These are phyloP conservation scores for Cavia porcellus DNA, from an alignment of 2,113 vertebrate genomes.

Conservation along the genomic window DNA sequence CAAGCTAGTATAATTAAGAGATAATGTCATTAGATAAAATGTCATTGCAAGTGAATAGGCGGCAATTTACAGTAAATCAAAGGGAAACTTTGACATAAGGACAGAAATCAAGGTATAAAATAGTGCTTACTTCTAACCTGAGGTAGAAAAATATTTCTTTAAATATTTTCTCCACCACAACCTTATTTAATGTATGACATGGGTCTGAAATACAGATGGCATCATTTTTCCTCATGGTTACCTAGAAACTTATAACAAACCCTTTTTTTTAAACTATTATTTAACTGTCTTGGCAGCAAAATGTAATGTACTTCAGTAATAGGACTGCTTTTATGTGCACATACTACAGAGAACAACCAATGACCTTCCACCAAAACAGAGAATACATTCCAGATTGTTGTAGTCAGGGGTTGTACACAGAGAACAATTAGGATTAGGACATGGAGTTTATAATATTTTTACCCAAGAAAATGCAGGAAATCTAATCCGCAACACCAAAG, in stretches of 20 bases:
- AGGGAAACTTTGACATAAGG: conserved; percentile 73
- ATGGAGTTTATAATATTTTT: too few relatives aligned
- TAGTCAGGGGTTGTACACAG: too few relatives aligned
- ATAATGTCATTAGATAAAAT: conserved; percentile 77
- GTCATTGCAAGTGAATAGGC: conserved; percentile 71
- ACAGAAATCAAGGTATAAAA: conserved; percentile 79
- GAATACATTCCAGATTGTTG: background rate
- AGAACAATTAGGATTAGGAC: too few relatives aligned
- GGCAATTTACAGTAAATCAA: conserved; percentile 66
- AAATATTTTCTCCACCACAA: conserved; percentile 73
- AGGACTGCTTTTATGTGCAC: background rate
- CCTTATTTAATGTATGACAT: conserved; percentile 70
- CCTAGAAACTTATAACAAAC: background rate
- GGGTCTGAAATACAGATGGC: conserved; percentile 38
- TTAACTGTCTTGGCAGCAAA: background rate
- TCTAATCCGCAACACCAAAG: too few relatives aligned
- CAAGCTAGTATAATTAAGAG: conserved; percentile 80
- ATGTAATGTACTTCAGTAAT: conserved; percentile 15
- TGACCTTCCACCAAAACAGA: background rate
- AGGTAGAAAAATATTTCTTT: conserved; percentile 1
- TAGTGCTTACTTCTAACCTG: conserved; percentile 72
- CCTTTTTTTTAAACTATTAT: background rate
- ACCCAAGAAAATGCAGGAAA: too few relatives aligned
- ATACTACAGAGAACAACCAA: background rate
- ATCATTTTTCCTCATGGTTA: background rate